These are phyloP conservation scores for Hypomecis atomaria DNA, from an alignment of 2,888 invertebrate genomes.

Conservation along the genomic window DNA sequence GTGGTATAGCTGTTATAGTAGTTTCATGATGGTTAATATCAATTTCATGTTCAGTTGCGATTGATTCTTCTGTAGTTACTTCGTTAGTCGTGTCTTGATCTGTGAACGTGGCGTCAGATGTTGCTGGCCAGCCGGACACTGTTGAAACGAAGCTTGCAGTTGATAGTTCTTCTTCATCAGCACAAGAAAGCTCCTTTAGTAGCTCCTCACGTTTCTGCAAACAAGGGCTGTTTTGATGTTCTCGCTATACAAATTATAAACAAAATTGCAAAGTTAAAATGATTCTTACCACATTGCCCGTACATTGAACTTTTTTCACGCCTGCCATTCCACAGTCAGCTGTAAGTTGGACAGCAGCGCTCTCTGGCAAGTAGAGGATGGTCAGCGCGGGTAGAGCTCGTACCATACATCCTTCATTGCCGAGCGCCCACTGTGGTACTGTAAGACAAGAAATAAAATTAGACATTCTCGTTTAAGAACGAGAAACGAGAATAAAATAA, in stretches of 20 bases:
- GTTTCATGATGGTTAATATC: constrained; percentile 55
- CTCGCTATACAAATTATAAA: no score
- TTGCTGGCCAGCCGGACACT: constrained; percentile 53
- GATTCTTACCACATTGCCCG: constrained; percentile 88
- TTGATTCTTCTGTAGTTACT: constrained; percentile 58
- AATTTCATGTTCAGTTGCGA: constrained; percentile 61
- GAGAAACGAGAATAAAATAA: no score
- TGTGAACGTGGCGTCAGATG: constrained; percentile 55
- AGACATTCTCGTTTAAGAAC: no score
- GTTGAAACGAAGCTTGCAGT: constrained; percentile 54
- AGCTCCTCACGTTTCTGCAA: constrained; percentile 86
- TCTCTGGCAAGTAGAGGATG: constrained; percentile 90
- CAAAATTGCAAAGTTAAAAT: background rate
- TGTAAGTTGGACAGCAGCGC: constrained; percentile 90
- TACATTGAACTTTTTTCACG: constrained; percentile 89
- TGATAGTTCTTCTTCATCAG: constrained; percentile 75
- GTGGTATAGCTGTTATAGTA: constrained; percentile 48
- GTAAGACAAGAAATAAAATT: constrained; percentile 32
- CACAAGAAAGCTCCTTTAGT: constrained; percentile 84
- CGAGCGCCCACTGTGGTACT: constrained; percentile 91
- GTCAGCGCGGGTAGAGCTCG: constrained; percentile 90
- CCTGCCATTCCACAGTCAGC: constrained; percentile 91
- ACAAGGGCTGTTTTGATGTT: background rate
- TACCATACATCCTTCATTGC: constrained; percentile 88
- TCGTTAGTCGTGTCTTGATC: constrained; percentile 65